Evolutionary conservation across 2,797 vertebrate species (phyloP).

Genomic region (Neostethus bicornis): DNA sequence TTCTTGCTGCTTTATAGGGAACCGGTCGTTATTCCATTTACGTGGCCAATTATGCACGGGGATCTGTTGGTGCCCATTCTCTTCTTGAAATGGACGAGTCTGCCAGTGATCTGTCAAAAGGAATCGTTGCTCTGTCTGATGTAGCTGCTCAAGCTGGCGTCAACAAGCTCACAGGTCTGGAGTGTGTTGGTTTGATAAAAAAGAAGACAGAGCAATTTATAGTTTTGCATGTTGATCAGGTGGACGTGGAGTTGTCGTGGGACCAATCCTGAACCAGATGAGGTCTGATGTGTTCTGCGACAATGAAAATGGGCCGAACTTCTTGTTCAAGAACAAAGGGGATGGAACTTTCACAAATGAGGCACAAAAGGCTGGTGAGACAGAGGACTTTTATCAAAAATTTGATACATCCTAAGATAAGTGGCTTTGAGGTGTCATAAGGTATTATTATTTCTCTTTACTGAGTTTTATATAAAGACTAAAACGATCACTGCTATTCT

Average conservation of each 20-base stretch:
- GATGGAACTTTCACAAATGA: constrained; percentile 87
- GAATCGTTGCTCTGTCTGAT: constrained; percentile 86
- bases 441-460: background rate
- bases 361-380: constrained; percentile 84
- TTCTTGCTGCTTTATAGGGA: constrained; percentile 76
- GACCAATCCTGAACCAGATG: constrained; percentile 87
- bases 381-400: background rate
- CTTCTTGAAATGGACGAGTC: constrained; percentile 92
- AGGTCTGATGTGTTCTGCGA: constrained; percentile 94
- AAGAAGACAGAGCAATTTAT: background rate
- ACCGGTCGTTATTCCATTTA: constrained; percentile 91
- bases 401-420: background rate
- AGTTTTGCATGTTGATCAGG: constrained; percentile 67
- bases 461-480: background rate
- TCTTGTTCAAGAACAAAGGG: constrained; percentile 91
- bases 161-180: constrained; percentile 90
- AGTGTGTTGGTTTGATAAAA: background rate
- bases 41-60: constrained; percentile 93
- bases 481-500: no score
- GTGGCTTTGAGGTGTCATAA: background rate
- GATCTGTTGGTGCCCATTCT: constrained; percentile 87
- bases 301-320: constrained; percentile 94
- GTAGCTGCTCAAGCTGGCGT: constrained; percentile 86
- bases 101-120: constrained; percentile 85
- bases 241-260: constrained; percentile 90